phyloP scores from a whole-genome alignment of 2,888 invertebrate species.

The Agapetus fuscipes region DNA sequence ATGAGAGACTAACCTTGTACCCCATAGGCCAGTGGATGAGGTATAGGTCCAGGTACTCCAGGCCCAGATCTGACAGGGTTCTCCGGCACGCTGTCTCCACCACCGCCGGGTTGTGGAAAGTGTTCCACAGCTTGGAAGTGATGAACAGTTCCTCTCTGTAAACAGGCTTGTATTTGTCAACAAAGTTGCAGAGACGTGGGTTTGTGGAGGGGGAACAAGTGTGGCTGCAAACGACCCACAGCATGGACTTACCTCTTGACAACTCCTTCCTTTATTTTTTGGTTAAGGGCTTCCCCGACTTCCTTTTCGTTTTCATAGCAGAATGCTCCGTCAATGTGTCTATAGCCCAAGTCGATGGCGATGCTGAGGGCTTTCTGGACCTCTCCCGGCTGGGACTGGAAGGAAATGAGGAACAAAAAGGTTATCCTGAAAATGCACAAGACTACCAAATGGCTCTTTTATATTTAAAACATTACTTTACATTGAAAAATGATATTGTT shows the following conservation, averaged over 20 bases:
- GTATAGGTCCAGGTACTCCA: constrained; percentile 71
- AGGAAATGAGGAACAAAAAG: too few relatives aligned
- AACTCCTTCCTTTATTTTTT: constrained; percentile 55
- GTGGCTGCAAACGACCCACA: too few relatives aligned
- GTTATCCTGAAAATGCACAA: too few relatives aligned
- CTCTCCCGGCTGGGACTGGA: constrained; percentile 57
- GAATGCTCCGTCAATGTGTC: constrained; percentile 67
- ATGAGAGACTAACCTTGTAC: constrained; percentile 38
- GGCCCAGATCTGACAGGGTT: constrained; percentile 52
- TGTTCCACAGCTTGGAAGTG: constrained; percentile 63
- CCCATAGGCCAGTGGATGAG: constrained; percentile 77
- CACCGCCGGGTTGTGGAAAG: constrained; percentile 56
- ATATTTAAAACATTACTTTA: too few relatives aligned
- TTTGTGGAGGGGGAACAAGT: too few relatives aligned
- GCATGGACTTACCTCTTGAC: constrained; percentile 47
- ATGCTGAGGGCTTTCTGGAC: constrained; percentile 61
- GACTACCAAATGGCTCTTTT: too few relatives aligned
- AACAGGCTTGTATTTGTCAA: too few relatives aligned
- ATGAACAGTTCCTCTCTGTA: constrained; percentile 57
- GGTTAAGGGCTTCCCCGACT: constrained; percentile 58
- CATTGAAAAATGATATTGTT: too few relatives aligned
- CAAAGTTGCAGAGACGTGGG: too few relatives aligned
- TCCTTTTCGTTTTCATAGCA: constrained; percentile 68
- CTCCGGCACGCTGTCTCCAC: constrained; percentile 55
- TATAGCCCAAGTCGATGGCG: constrained; percentile 69